phyloP scores from a whole-genome alignment of 2,113 vertebrate genomes.

The sheep (Ovis aries) region DNA sequence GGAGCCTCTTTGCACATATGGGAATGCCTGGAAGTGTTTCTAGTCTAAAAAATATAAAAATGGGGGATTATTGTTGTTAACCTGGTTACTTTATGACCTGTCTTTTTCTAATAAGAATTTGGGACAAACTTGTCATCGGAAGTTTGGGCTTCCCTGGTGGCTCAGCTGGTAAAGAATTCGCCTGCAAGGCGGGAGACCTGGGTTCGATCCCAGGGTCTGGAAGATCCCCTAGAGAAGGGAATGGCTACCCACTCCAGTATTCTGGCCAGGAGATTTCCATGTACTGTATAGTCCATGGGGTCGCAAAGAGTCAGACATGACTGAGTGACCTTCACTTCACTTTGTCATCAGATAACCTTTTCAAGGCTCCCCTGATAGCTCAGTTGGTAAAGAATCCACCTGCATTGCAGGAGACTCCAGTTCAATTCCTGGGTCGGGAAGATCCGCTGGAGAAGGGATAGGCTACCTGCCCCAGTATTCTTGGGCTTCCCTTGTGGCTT shows the following conservation, averaged over 20 bases:
- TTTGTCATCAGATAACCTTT: not conserved
- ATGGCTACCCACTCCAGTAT: not conserved
- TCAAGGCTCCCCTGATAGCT: not conserved
- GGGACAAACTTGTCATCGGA: not conserved
- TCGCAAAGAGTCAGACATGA: not conserved
- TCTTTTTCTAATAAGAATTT: not conserved
- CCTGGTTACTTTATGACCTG: not conserved
- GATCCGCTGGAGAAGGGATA: not conserved
- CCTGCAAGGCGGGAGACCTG: not conserved
- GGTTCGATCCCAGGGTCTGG: not conserved
- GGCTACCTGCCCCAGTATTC: not conserved
- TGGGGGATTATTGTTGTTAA: not conserved
- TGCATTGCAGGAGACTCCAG: not conserved
- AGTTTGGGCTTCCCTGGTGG: not conserved
- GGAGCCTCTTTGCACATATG: not conserved
- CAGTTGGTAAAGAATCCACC: not conserved
- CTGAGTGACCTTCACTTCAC: not conserved
- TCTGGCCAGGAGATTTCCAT: not conserved
- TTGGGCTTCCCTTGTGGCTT: not conserved
- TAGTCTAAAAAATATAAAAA: not conserved
- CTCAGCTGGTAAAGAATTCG: not conserved
- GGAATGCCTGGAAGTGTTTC: not conserved
- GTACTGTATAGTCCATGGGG: not conserved
- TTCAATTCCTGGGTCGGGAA: rapidly evolving
- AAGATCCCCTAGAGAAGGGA: not conserved